A percentile compares a stretch with the other conserved stretches of the same genome.
Conservation (phyloP, 2,888 invertebrate genomes). For the Drosophila macrospina region DNA sequence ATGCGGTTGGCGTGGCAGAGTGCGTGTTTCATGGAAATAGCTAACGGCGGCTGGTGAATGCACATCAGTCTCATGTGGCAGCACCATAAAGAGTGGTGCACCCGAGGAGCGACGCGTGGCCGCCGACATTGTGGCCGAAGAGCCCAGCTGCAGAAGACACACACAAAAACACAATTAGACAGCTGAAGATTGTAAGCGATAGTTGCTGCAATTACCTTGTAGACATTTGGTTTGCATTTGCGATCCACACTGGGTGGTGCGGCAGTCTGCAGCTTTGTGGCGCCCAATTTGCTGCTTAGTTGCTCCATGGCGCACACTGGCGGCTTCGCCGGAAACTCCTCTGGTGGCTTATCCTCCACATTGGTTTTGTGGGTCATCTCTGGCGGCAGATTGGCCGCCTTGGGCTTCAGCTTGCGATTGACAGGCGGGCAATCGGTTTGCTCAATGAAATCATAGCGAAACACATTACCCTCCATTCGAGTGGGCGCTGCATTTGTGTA, state of each 20-base stretch:
- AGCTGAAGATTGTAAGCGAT: neutral
- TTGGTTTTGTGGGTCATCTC: slow-evolving; percentile 8
- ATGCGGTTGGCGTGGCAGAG: slow-evolving; percentile 83
- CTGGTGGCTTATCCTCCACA: slow-evolving; percentile 11
- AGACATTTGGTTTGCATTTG: slow-evolving; percentile 87
- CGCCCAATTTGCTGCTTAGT: slow-evolving; percentile 63
- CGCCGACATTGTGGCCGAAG: slow-evolving; percentile 74
- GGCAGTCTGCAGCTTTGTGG: slow-evolving; percentile 60
- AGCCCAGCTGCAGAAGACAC: slow-evolving; percentile 50
- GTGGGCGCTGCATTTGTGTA: slow-evolving; percentile 87
- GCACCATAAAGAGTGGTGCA: slow-evolving; percentile 81
- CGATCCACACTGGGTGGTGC: slow-evolving; percentile 88
- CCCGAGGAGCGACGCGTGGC: slow-evolving; percentile 78
- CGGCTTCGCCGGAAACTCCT: slow-evolving; percentile 68
- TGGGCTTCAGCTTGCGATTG: slow-evolving; percentile 92
- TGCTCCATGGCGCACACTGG: slow-evolving; percentile 70
- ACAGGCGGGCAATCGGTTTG: slow-evolving; percentile 89
- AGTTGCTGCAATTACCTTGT: slow-evolving; percentile 83
- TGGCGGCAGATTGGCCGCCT: slow-evolving; percentile 48
- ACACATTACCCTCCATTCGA: slow-evolving; percentile 86
- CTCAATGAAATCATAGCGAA: slow-evolving; percentile 86
- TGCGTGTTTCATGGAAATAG: slow-evolving; percentile 81
- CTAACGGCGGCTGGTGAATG: slow-evolving; percentile 51
- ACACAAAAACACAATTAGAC: neutral
- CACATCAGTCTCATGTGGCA: slow-evolving; percentile 76